A percentile compares a stretch with the other conserved stretches of the same genome.
These are phyloP conservation scores for Nomia melanderi DNA, from an alignment of 1,140 invertebrate species.

Conservation along the genomic window DNA sequence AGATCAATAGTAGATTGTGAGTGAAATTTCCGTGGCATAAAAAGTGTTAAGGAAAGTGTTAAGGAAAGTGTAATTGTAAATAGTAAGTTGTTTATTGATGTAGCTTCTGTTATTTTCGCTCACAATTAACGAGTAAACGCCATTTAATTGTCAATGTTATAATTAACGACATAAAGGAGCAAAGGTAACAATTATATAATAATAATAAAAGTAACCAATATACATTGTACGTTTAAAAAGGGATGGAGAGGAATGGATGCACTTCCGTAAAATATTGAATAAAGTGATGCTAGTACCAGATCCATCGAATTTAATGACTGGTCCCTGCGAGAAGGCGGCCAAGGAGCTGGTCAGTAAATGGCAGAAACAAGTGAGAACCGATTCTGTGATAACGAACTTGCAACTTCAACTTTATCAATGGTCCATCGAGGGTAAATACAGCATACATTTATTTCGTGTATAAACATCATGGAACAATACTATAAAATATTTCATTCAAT, in stretches of 20 bases:
- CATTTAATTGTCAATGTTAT: no score
- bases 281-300: slow-evolving; percentile 85
- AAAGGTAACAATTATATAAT: no score
- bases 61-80: no score
- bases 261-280: slow-evolving; percentile 86
- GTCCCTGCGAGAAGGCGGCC: slow-evolving; percentile 81
- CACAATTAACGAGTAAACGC: no score
- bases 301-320: slow-evolving; percentile 76
- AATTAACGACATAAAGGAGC: no score
- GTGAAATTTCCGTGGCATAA: no score
- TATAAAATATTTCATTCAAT: slow-evolving; percentile 1
- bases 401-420: slow-evolving; percentile 88
- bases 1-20: no score
- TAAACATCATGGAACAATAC: neutral
- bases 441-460: neutral
- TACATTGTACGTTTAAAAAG: slow-evolving; percentile 71
- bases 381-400: slow-evolving; percentile 78
- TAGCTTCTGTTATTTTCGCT: no score
- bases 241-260: slow-evolving; percentile 90
- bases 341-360: slow-evolving; percentile 79
- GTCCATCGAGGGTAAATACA: slow-evolving; percentile 86
- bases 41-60: no score
- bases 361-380: slow-evolving; percentile 68
- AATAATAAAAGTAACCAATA: no score
- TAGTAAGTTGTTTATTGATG: no score